Evolutionary conservation across 2,888 invertebrate genomes (phyloP), one percentile per base, ranked within the genome.

Genomic region (Ceramica pisi): DNA sequence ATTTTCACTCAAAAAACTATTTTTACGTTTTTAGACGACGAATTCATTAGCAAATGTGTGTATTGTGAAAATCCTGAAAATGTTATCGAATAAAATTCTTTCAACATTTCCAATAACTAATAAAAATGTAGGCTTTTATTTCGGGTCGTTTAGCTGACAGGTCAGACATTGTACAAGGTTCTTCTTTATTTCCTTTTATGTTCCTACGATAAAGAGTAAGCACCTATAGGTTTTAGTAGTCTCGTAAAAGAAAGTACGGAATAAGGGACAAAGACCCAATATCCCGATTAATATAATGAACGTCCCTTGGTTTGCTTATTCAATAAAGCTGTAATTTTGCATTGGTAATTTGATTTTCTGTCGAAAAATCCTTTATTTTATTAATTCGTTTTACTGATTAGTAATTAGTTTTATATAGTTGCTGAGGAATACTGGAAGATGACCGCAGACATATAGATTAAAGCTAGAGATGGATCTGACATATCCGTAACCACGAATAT

Each of bases 211-310:
- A 87, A 86, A 87, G 82, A 78, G 81, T 85, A 86, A 87, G 83
- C 79, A 83, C 81, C 86, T 81, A 86, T 86, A 81, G 84, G 71
- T 87, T 89, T 89, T 90, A 90, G 87, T 82, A 86, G 82, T 84
- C 85, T 89, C 90, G 82, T 90, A 90, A 90, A 90, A 87, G 83
- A 88, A 87, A 89, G 83, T 87, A 90, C 87, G 80, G 85, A 86
- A 87, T 89, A 86, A 87, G 85, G 88, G 87, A 88, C 87, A 88
- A 83, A 88, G 83, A 73, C 78, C 83, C 84, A 86, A 88, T 89
- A 87, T 85, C 86, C 84, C 89, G 86, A 90, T 90, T 89, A 89
- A 89, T 89, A 87, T 89, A 87, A 89, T 87, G 88, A 87, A 86
- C 82, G 71, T 84, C 75, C 82, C 83, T 80, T 70, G 78, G 76